These are phyloP conservation scores for Campylorhamphus procurvoides DNA, from an alignment of 2,113 vertebrate species.

Conservation along the genomic window DNA sequence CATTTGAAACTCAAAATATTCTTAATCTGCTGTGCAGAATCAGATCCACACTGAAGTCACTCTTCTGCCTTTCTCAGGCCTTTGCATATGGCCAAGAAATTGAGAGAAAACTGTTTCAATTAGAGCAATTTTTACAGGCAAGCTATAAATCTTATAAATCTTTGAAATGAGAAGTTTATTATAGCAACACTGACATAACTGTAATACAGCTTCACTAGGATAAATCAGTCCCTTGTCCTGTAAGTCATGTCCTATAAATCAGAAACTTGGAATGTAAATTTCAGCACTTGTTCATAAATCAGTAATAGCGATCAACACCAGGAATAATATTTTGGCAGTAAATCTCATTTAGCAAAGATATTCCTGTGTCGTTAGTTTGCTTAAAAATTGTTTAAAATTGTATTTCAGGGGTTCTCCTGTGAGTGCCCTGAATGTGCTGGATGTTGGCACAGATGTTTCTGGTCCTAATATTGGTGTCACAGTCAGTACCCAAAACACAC, in stretches of 20 bases:
- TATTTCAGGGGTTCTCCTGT: background rate
- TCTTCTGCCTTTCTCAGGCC: background rate
- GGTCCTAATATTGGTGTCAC: background rate
- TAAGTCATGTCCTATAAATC: background rate
- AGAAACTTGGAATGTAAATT: slow-evolving; percentile 42
- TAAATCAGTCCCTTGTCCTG: slow-evolving; percentile 1
- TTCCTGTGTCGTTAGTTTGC: background rate
- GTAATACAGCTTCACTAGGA: background rate
- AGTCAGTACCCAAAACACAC: rapidly evolving
- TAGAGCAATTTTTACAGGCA: background rate
- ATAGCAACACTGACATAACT: background rate
- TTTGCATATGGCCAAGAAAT: background rate
- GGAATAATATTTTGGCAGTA: slow-evolving; percentile 28
- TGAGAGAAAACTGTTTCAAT: slow-evolving; percentile 12
- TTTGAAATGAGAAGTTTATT: slow-evolving; percentile 10
- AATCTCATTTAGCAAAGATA: slow-evolving; percentile 7
- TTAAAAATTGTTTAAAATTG: background rate
- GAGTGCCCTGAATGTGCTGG: background rate
- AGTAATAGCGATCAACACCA: slow-evolving; percentile 11
- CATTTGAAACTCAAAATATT: background rate
- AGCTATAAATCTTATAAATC: slow-evolving; percentile 37
- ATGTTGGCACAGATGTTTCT: background rate
- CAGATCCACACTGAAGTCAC: background rate
- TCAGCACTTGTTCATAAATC: slow-evolving; percentile 19
- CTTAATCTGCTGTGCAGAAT: background rate